Evolutionary conservation across 92 coral and sea anemone species (phyloP).

Genomic region (Desmophyllum pertusum): DNA sequence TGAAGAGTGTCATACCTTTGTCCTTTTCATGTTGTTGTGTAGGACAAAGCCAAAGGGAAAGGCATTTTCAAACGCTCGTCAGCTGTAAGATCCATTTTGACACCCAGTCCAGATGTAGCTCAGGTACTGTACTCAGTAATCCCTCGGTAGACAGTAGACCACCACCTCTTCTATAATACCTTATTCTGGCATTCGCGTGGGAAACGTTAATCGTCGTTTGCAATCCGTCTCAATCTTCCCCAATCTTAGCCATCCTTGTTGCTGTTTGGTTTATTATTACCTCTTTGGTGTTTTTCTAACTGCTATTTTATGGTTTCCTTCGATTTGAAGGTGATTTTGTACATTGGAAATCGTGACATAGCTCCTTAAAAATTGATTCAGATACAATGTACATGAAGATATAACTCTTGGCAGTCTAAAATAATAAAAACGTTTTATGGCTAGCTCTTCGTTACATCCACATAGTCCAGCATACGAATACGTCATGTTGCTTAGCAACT

Average conservation of each 20-base stretch:
- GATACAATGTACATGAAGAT: background rate
- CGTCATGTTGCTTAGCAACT: too few relatives aligned
- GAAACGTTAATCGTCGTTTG: background rate
- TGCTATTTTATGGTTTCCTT: too few relatives aligned
- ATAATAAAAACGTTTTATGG: background rate
- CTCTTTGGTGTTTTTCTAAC: too few relatives aligned
- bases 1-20: background rate
- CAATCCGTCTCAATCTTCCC: background rate
- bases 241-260: too few relatives aligned
- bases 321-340: too few relatives aligned
- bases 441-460: too few relatives aligned
- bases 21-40: background rate
- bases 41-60: slow-evolving; percentile 68
- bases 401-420: background rate
- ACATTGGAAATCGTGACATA: too few relatives aligned
- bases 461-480: too few relatives aligned
- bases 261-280: too few relatives aligned
- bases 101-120: slow-evolving; percentile 69
- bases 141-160: background rate
- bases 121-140: slow-evolving; percentile 31
- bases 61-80: slow-evolving; percentile 51
- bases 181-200: background rate
- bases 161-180: too few relatives aligned
- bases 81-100: slow-evolving; percentile 26
- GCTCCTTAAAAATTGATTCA: too few relatives aligned